Base-by-base conservation (phyloP, 2,797 vertebrate genomes). In the Gymnoscopelus microlampas region DNA sequence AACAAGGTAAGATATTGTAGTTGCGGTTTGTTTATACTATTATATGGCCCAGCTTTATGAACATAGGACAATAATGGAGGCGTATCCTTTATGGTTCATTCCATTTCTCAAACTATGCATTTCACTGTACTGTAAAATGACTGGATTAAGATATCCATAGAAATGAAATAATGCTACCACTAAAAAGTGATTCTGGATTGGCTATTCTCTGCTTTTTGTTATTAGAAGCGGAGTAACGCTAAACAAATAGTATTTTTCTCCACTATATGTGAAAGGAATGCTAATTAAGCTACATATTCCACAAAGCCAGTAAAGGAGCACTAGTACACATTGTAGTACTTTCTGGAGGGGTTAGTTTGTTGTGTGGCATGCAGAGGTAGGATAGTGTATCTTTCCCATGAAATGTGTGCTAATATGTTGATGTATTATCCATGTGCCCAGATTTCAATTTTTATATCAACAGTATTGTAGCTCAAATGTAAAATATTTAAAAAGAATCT, bases 361-460 rank as follows among this genome's bases (percentile, higher is more conserved):
- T 53, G 56, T 49, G 48, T 81, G 76, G 76, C 82, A 86, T 78
- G 77, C 77, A 67, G 61, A 70, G 23, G 13, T 78, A 79, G 59
- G 59, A 71, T 80, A 73, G 76, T 66, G 58, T 2, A 24, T 74
- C 63, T 70, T 56, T 65, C 68, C 53, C 55, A 55, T 76, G 5
- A 73, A 63, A 35, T 35, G 32, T 35, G 32, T 35, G 32, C 6
- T 70, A 3, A 66, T 74, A 56, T 85, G 50, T 68, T 73, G 44
- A 55, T 73, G 67, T 77, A 35, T 26, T 19, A 56, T 35, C 64
- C 10, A 59, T 75, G 50, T 76, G 24, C 29, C 63, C 53, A 60
- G 53, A n/a, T 13, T 1, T 64, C 11, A 44, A 10, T 4, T 54
- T 60, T 63, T 8, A 44, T 49, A 80, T 59, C 47, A 35, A 63